Base-by-base conservation (phyloP, 1,140 invertebrate species). In the Musca domestica region DNA sequence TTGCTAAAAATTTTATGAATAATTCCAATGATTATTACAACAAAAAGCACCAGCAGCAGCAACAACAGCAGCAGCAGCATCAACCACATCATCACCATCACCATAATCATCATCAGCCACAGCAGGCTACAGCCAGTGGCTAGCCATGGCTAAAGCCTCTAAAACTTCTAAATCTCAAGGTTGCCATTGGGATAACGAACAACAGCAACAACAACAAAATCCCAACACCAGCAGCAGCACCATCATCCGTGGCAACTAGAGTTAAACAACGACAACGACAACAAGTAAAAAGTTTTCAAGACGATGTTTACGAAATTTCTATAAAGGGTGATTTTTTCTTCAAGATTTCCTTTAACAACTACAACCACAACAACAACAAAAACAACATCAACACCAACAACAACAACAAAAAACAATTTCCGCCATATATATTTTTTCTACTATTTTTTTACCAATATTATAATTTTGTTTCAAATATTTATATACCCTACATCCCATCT, bases 121-220 rank as follows among this genome's bases (percentile, higher is more conserved):
- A 80, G 65, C 74, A 74, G 34, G 77, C 77, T 51, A 76, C 77
- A 12, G 77, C 77, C 22, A 80, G 74, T 73, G 76, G 77, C 63
- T 80, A 77, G 17, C 34, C 34, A 41, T 41, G 34, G 34, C 34
- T 41, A 41, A 41, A 41, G 34, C 34, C 34, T 41, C 34, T 41
- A 41, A 41, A 41, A 9, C 34, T 41, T 2, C 34, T 41, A 7
- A 41, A 10, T 41, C 12, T 12, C 27, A n/a, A 15, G 10, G 14
- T 27, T n/a, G n/a, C 17, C 23, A 56, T 15, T 20, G 3, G 47
- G 47, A 7, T 48, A n/a, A 54, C 10, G 22, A 7, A 23, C 5
- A 54, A 54, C 17, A 20, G 3, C 20, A 12, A 10, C 12, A 23
- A 20, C 51, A 20, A 6, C 51, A 20, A 22, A 9, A 22, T 23